A percentile compares a stretch with the other conserved stretches of the same genome.
phyloP scores from a whole-genome alignment of 2,797 vertebrate species.

The Micromesistius poutassou region DNA sequence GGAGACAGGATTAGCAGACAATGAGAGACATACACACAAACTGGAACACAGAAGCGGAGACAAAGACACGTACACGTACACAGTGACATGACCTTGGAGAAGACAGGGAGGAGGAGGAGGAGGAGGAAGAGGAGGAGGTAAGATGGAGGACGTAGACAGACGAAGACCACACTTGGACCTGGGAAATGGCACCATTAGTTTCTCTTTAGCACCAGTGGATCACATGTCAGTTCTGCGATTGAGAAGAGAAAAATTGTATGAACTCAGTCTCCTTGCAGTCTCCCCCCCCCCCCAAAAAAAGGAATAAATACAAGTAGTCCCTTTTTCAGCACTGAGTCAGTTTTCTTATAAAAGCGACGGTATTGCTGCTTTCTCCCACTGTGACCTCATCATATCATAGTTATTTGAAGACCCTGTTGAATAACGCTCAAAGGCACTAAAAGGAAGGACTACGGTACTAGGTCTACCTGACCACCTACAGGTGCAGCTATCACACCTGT shows the following conservation, averaged over 20 bases:
- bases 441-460: conserved; percentile 66
- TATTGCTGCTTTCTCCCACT: not conserved
- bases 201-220: conserved; percentile 81
- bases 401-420: conserved; percentile 70
- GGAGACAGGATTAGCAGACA: conserved; percentile 31
- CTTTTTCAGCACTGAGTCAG: conserved; percentile 37
- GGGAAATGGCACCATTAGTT: conserved; percentile 71
- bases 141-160: conserved; percentile 66
- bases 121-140: conserved; percentile 65
- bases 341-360: conserved; percentile 16
- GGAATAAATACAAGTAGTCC: conserved; percentile 27
- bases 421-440: conserved; percentile 79
- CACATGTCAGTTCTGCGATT: conserved; percentile 82
- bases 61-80: not conserved
- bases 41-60: conserved; percentile 18
- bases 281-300: conserved; percentile 16
- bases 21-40: conserved; percentile 53
- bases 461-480: conserved; percentile 54
- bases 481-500: conserved; percentile 45
- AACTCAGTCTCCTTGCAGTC: conserved; percentile 69
- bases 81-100: conserved; percentile 12
- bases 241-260: conserved; percentile 82
- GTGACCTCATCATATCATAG: conserved; percentile 4
- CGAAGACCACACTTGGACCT: conserved; percentile 41
- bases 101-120: conserved; percentile 37